Evolutionary conservation across 2,797 vertebrate genomes (phyloP).

Genomic region (Tamandua tetradactyla): DNA sequence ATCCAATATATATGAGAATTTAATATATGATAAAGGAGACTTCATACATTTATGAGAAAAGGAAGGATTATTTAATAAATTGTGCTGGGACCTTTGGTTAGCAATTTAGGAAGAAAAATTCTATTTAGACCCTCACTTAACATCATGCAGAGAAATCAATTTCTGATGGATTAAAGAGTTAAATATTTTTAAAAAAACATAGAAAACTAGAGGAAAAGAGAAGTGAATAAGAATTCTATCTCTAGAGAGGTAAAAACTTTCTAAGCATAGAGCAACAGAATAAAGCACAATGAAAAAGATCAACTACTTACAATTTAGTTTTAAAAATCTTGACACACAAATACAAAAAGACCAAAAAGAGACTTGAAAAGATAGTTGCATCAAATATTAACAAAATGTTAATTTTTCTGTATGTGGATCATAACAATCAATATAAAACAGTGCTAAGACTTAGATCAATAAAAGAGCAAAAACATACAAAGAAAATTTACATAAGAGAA

Average conservation of each 20-base stretch:
- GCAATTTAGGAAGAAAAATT: slow-evolving; percentile 40
- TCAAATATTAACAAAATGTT: neutral
- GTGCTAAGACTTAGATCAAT: neutral
- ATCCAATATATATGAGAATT: neutral
- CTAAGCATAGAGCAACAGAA: slow-evolving; percentile 25
- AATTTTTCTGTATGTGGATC: neutral
- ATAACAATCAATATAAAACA: slow-evolving; percentile 22
- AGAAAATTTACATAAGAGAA: neutral
- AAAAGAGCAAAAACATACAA: neutral
- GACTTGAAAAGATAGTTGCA: slow-evolving; percentile 1
- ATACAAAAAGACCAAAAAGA: neutral
- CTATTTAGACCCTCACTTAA: slow-evolving; percentile 52
- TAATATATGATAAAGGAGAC: slow-evolving; percentile 56
- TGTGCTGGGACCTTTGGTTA: slow-evolving; percentile 27
- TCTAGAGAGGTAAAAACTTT: slow-evolving; percentile 5
- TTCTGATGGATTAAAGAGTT: slow-evolving; percentile 55
- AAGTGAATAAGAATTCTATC: slow-evolving; percentile 52
- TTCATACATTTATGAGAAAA: slow-evolving; percentile 28
- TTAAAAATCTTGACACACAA: neutral
- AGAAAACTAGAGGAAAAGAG: slow-evolving; percentile 41
- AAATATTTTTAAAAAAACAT: slow-evolving; percentile 60
- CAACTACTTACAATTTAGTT: slow-evolving; percentile 4
- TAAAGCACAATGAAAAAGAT: slow-evolving; percentile 13
- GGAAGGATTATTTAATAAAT: slow-evolving; percentile 56
- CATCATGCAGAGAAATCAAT: slow-evolving; percentile 65